Evolutionary conservation across 2,113 vertebrate species (phyloP), one percentile per base, ranked within the genome.

Genomic region (Fregata magnificens): DNA sequence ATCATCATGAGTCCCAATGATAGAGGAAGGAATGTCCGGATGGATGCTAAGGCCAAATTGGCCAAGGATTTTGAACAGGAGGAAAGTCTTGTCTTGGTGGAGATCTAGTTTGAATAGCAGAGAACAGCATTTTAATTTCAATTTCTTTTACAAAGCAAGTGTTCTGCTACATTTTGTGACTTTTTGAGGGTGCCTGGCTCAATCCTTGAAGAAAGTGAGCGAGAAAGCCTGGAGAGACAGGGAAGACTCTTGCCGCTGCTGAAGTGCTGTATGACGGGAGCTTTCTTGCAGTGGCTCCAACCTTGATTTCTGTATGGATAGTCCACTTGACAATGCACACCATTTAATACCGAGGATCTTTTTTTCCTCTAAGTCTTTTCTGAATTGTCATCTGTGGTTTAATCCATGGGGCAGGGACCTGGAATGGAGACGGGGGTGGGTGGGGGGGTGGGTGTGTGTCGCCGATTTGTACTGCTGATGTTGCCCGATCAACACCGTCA

Each of bases 401-500:
- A 26, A 77, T 59, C 10, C 61, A 15, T 47, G 8, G 40, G n/a
- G 7, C 17, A n/a, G 32, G 16, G 24, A 72, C 36, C 16, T 67
- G 28, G 20, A 55, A 10, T 55, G 28, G 42, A 79, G 9, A 16
- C 2, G 13, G 15, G 12, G 7, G 31, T 10, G 7, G 6, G 26
- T 17, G 12, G 7, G 31, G 12, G 7, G 6, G 26, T 45, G 24
- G 28, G n/a, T n/a, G n/a, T n/a, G n/a, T 9, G 16, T 15, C 88
- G 32, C n/a, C 24, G 21, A 1, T 81, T 85, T 55, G 19, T 81
- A 34, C 31, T 61, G 45, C 34, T 76, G 19, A 6, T 81, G 5
- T 21, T 3, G 0, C n/a, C 29, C 3, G 0, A n/a, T 49, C 20
- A n/a, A 9, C 28, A 3, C 16, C 42, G 40, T 82, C 13, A 26